Evolutionary conservation across 2,888 invertebrate genomes (phyloP).

Genomic region (Leptarthrus brevirostris): DNA sequence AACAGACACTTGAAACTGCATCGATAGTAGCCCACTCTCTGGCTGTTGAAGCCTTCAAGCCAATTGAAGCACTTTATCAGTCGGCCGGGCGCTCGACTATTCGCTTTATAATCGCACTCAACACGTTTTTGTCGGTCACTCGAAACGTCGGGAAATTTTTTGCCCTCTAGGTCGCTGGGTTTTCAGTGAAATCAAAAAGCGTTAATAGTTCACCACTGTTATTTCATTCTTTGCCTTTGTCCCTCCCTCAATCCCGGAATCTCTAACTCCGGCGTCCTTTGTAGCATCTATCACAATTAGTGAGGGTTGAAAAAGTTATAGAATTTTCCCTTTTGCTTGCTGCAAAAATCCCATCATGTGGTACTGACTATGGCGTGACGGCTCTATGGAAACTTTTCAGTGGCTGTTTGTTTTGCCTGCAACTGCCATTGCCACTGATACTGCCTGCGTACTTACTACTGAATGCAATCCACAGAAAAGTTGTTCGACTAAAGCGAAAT

Average conservation of each 20-base stretch:
- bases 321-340: neutral
- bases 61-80: neutral
- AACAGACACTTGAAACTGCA: too few relatives aligned
- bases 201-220: neutral
- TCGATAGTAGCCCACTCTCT: too few relatives aligned
- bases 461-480: neutral
- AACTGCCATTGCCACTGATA: neutral
- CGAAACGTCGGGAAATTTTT: neutral
- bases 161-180: neutral
- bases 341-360: neutral
- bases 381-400: neutral
- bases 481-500: neutral
- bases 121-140: neutral
- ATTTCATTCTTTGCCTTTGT: too few relatives aligned
- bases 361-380: neutral
- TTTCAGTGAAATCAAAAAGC: neutral
- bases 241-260: neutral
- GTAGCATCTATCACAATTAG: neutral
- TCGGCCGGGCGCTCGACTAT: neutral
- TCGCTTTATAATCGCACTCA: neutral
- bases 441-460: neutral
- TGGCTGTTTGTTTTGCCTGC: neutral
- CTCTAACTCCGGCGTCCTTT: neutral
- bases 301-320: neutral
- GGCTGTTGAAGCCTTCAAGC: neutral